Evolutionary conservation across 2,113 vertebrate genomes (phyloP).

Genomic region (Podarcis cretensis): DNA sequence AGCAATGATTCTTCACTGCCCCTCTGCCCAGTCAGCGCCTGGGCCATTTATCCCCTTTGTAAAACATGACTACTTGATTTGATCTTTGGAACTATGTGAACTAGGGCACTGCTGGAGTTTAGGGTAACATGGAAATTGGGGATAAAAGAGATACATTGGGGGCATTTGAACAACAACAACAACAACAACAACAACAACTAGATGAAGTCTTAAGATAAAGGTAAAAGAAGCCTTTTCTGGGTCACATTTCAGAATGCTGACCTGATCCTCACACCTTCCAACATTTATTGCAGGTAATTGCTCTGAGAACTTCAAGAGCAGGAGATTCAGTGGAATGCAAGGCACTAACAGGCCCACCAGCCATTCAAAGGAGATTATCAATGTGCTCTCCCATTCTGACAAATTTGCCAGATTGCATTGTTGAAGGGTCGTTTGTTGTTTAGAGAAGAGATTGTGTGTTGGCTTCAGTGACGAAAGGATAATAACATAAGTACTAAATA

Average conservation of each 20-base stretch:
- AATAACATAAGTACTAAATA: neutral
- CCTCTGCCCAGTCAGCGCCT: too few species aligned
- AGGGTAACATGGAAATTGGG: accelerated
- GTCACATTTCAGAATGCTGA: neutral
- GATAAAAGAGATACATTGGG: neutral
- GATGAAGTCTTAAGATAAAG: neutral
- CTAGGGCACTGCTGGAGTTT: neutral
- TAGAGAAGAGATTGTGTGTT: neutral
- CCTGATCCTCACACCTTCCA: neutral
- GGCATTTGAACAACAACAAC: neutral
- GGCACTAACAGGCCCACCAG: too few species aligned
- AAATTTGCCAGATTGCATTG: neutral
- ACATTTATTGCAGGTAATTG: neutral
- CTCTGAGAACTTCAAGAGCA: neutral
- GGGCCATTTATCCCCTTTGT: too few species aligned
- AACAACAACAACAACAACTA: neutral
- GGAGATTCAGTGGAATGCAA: neutral
- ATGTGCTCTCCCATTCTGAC: neutral
- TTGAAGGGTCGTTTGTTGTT: neutral
- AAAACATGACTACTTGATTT: too few species aligned
- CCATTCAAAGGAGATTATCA: neutral
- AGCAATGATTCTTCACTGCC: too few species aligned
- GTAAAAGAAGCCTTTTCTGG: neutral
- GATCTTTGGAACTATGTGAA: neutral
- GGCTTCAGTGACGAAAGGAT: neutral